Base-by-base conservation (phyloP, 92 coral and sea anemone species). In the Porites cylindrica region DNA sequence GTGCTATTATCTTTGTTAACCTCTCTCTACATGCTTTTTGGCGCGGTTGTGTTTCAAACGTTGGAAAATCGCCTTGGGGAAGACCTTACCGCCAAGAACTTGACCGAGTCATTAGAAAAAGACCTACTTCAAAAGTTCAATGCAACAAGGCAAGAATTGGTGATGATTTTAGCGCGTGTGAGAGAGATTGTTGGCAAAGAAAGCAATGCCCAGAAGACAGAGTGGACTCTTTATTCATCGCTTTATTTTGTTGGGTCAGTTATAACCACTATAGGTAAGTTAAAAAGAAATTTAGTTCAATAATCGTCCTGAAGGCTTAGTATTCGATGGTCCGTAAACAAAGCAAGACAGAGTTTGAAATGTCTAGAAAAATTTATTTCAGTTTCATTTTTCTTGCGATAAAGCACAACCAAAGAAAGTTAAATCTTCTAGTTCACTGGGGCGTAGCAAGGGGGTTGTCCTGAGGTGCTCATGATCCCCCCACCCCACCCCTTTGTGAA, bases 221-320 rank as follows among this genome's bases (percentile, higher is more conserved):
- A 69, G 6, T 85, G 89, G 84, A 85, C 83, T 2, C 65, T 85
- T 38, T 85, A 85, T 56, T 78, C 82, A 20, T 66, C 89, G 50
- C 77, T 85, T 7, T 85, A 85, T 20, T 85, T 85, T 51, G 89
- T 77, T 53, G 89, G 89, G 16, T 85, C 89, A 54, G 89, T 77
- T 19, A 66, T 85, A 24, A 85, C 89, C 51, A 85, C 89, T 10
- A 75, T 85, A 56, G 89, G 89, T 85, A 50, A 85, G 89, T 51
- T 81, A 12, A 8, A 18, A 24, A 1, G 17, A n/a, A 62, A 62
- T n/a, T 7, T n/a, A 62, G 18, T 59, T 59, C 13, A 11, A 17
- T 59, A 17, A 59, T 38, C 47, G 47, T 38, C 5, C 47, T 38
- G 47, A 38, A 38, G 47, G 47, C 47, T 38, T 38, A 38, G 47